Base-by-base conservation (phyloP, 2,113 vertebrate species). In the Lamprologus callipterus region DNA sequence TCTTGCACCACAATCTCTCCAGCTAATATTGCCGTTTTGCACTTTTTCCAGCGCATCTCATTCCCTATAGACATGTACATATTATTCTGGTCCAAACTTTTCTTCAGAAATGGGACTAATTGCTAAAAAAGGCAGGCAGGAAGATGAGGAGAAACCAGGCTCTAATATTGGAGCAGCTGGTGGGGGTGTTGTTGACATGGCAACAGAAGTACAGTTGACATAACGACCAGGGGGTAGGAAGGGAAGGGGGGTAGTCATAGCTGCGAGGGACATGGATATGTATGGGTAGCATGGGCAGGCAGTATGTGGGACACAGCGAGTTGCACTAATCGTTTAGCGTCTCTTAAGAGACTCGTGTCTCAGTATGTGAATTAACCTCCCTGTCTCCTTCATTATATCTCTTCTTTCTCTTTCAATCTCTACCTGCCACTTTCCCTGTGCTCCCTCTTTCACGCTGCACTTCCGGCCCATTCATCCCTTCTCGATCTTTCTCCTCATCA, bases 321-420 rank as follows among this genome's bases (percentile, higher is more conserved):
- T 91, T 81, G 85, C 87, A 63, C 90, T 95, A 96, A 96, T 96
- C 85, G 78, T 91, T 96, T 84, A 92, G 93, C 40, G 88, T 93
- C 94, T 96, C 96, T 85, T 47, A 92, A 86, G 93, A 94, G 91
- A 93, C 87, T 84, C 94, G 86, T 91, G 88, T 87, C 80, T 91
- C 88, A 55, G 85, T 88, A 26, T 93, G 88, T 93, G 91, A 94
- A 92, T 96, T 96, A 96, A 96, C 95, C 93, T 95, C 85, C 42
- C 73, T 90, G 91, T 94, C 85, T 91, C 82, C 80, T 85, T 92
- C 83, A 90, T 89, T 87, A 86, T 75, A 79, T 75, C 79, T 78
- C 85, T 88, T 47, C 47, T 87, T 85, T 58, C 79, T 81, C 40
- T 75, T 57, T 31, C 40, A 42, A 81, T 87, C 58, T 68, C 9